phyloP scores from a whole-genome alignment of 2,113 vertebrate species.

The Hyperoodon ampullatus region DNA sequence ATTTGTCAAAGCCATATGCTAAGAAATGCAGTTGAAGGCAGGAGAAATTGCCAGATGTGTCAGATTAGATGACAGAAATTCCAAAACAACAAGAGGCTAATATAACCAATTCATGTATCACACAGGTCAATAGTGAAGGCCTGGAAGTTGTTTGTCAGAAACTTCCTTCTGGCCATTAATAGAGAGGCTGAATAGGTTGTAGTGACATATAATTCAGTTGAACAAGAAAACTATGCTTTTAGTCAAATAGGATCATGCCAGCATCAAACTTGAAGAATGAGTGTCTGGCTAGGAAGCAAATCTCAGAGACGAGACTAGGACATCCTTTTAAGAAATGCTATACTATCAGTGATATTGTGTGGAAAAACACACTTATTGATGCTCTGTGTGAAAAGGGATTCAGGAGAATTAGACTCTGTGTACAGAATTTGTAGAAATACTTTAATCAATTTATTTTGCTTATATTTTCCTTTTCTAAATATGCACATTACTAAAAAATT shows the following conservation, averaged over 20 bases:
- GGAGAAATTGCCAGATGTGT: neutral
- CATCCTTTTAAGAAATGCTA: neutral
- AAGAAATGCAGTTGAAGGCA: neutral
- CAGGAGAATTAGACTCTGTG: neutral
- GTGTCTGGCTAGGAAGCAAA: neutral
- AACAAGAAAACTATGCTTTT: neutral
- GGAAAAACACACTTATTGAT: neutral
- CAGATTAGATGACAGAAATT: constrained; percentile 14
- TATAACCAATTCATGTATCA: neutral
- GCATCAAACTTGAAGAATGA: neutral
- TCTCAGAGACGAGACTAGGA: neutral
- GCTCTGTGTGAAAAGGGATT: neutral
- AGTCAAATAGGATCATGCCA: neutral
- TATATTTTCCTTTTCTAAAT: neutral
- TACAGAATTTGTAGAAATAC: neutral
- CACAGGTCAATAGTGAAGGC: neutral
- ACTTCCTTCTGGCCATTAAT: neutral
- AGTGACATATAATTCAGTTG: neutral
- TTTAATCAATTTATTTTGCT: constrained; percentile 18
- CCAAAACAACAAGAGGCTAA: neutral
- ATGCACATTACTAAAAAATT: neutral
- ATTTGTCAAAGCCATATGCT: neutral
- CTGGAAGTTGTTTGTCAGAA: neutral
- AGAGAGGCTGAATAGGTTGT: neutral
- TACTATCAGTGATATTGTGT: neutral